These are phyloP conservation scores for Tetramorium simillimum DNA, from an alignment of 1,140 invertebrate species.

Conservation along the genomic window DNA sequence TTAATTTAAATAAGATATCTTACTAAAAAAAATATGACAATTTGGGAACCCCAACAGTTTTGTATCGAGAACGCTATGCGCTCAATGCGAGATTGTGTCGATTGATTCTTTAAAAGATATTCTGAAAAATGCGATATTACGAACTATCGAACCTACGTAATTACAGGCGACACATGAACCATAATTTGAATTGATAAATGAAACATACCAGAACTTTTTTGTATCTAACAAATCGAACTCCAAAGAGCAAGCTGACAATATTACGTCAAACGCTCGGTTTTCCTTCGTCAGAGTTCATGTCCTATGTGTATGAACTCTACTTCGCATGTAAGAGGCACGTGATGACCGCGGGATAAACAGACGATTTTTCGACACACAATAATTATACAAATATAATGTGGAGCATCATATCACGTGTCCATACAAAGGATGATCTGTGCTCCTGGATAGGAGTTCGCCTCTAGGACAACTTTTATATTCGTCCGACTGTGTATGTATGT, in stretches of 20 bases:
- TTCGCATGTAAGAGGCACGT: constrained; percentile 33
- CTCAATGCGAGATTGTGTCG: not conserved
- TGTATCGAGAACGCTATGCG: not conserved
- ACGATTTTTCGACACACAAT: constrained; percentile 52
- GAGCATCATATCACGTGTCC: not conserved
- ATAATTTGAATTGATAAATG: not conserved
- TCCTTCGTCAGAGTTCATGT: constrained; percentile 23
- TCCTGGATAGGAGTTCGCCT: not conserved
- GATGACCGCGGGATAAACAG: constrained; percentile 35
- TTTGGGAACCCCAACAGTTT: not conserved
- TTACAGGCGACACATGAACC: not conserved
- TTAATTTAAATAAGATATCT: not conserved
- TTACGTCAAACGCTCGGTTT: constrained; percentile 14
- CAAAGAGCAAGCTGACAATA: constrained; percentile 1
- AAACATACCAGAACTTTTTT: not conserved
- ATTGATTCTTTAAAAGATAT: no score
- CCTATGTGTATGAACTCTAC: constrained; percentile 21
- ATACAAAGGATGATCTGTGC: not conserved
- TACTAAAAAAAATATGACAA: not conserved
- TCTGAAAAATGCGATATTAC: not conserved
- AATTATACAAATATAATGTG: not conserved
- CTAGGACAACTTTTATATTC: constrained; percentile 22
- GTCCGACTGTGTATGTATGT: not conserved
- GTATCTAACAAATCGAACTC: not conserved
- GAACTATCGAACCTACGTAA: not conserved